Conservation (phyloP, 2,113 vertebrate species). For the Rafetus swinhoei region DNA sequence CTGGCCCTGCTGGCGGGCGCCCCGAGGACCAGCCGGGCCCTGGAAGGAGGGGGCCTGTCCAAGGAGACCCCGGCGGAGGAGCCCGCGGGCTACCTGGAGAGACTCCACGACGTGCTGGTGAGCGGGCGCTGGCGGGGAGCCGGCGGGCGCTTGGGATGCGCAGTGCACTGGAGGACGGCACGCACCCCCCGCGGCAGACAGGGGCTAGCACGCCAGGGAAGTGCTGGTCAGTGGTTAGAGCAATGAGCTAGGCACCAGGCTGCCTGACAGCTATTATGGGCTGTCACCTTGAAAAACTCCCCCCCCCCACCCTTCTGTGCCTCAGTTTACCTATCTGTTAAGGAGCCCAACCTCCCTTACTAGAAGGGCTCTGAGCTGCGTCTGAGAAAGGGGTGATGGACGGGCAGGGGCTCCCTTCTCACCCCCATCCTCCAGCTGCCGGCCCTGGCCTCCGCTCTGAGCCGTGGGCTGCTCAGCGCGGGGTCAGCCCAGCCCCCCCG, state of each 20-base stretch:
- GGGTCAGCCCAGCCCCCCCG: too few relatives aligned
- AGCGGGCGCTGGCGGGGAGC: background rate
- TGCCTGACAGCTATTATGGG: background rate
- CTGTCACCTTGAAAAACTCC: background rate
- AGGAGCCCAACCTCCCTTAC: background rate
- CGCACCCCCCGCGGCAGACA: too few relatives aligned
- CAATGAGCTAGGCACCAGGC: background rate
- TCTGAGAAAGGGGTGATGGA: background rate
- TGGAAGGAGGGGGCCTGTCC: conserved; percentile 54
- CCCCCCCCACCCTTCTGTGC: background rate
- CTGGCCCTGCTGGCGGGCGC: conserved; percentile 71
- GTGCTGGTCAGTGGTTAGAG: background rate
- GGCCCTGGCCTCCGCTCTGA: too few relatives aligned
- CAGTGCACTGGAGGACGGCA: too few relatives aligned
- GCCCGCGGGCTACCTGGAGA: conserved; percentile 58
- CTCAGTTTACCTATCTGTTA: background rate
- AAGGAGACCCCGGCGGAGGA: conserved; percentile 46
- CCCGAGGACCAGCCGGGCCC: conserved; percentile 40
- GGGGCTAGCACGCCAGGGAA: background rate
- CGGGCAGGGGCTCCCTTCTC: background rate
- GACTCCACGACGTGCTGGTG: conserved; percentile 67
- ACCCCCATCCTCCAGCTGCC: too few relatives aligned
- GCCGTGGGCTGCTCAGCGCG: too few relatives aligned
- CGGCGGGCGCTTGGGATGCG: too few relatives aligned
- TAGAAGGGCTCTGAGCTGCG: background rate